Percentiles rank a stretch among this genome's conserved stretches.
phyloP scores from a whole-genome alignment of 2,113 vertebrate genomes.

The Eulemur macaco region DNA sequence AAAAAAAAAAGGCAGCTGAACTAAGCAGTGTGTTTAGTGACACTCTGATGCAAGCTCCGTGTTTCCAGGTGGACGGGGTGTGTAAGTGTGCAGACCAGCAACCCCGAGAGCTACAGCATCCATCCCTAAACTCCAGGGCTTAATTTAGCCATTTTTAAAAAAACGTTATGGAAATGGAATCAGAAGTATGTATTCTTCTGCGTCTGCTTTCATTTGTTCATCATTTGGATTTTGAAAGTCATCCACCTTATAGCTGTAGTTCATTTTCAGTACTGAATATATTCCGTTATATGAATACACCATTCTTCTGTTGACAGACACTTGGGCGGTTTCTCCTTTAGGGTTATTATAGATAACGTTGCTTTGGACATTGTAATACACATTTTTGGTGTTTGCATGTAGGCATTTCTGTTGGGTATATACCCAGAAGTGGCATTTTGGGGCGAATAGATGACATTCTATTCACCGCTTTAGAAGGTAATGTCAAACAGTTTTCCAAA shows the following conservation, averaged over 20 bases:
- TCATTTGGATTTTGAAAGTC: not conserved
- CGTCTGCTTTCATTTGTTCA: not conserved
- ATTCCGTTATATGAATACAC: accelerated
- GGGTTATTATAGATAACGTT: not conserved
- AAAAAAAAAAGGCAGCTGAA: not conserved
- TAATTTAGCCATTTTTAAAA: not conserved
- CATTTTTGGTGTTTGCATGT: accelerated
- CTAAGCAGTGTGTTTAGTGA: not conserved
- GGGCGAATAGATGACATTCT: not conserved
- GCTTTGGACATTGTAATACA: not conserved
- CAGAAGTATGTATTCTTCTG: not conserved
- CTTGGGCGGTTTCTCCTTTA: not conserved
- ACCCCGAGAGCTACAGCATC: accelerated
- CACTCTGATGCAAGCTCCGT: not conserved
- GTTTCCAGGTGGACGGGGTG: not conserved
- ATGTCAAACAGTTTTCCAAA: not conserved
- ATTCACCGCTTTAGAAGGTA: not conserved
- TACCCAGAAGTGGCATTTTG: not conserved
- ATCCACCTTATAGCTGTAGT: accelerated
- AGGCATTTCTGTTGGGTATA: not conserved
- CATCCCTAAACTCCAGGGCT: too few relatives aligned
- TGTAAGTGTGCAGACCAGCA: not conserved
- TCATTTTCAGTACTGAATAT: not conserved
- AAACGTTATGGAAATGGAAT: not conserved
- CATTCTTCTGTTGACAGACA: not conserved